These are phyloP conservation scores for Myiopsitta monachus DNA, from an alignment of 2,113 vertebrate species.

Conservation along the genomic window DNA sequence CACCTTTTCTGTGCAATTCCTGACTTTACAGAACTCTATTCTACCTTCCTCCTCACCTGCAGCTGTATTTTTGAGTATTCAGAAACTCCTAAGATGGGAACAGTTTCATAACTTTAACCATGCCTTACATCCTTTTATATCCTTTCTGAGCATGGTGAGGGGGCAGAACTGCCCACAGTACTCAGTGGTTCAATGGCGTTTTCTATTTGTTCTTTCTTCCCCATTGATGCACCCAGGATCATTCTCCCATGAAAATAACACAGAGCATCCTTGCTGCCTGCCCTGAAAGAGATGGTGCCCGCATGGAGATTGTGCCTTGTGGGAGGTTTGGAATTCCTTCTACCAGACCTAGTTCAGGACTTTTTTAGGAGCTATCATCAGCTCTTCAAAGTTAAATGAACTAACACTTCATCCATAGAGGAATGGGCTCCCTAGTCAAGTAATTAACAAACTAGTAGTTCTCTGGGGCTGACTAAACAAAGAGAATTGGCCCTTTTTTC, in stretches of 20 bases:
- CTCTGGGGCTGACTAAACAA: background rate
- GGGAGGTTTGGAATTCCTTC: background rate
- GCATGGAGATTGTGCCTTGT: background rate
- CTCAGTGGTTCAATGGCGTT: background rate
- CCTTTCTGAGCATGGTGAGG: background rate
- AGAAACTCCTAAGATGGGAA: background rate
- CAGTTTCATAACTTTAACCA: background rate
- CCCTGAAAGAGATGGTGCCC: background rate
- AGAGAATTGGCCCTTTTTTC: background rate
- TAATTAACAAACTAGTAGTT: background rate
- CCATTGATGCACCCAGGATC: background rate
- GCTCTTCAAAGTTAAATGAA: background rate
- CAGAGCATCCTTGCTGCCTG: accelerated
- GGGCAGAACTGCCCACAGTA: background rate
- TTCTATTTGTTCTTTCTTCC: background rate
- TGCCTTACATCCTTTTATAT: background rate
- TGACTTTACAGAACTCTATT: background rate
- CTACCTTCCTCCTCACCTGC: background rate
- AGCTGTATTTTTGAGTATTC: background rate
- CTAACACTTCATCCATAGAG: background rate
- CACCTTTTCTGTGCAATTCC: background rate
- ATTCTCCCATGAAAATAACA: background rate
- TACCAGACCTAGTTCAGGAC: accelerated
- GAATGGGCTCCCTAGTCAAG: background rate
- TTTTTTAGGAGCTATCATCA: background rate